A percentile compares a stretch with the other conserved stretches of the same genome.
Evolutionary conservation across 2,888 invertebrate species (phyloP).

Genomic region (Cheilosia impressa): DNA sequence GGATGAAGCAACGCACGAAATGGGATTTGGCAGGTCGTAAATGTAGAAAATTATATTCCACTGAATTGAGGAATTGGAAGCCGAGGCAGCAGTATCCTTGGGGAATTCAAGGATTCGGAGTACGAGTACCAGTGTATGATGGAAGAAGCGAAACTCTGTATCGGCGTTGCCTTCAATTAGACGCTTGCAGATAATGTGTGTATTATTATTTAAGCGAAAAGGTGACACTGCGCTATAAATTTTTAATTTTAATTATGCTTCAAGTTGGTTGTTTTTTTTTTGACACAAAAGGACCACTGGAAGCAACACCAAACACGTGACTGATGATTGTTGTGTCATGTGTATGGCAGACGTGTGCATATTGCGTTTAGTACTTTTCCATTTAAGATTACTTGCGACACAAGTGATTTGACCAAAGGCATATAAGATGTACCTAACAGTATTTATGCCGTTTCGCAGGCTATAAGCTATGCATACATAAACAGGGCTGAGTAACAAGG

Average conservation of each 20-base stretch:
- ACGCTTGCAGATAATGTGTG: conserved; percentile 44
- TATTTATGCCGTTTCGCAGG: too few species aligned
- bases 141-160: conserved; percentile 9
- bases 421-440: too few species aligned
- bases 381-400: too few species aligned
- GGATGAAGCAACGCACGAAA: conserved; percentile 18
- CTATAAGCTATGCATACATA: too few species aligned
- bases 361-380: too few species aligned
- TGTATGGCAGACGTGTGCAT: neutral
- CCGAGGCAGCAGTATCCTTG: conserved; percentile 4
- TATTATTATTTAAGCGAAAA: neutral
- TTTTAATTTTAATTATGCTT: conserved; percentile 65
- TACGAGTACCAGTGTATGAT: neutral
- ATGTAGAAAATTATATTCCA: conserved; percentile 51
- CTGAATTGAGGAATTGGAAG: conserved; percentile 51
- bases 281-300: conserved; percentile 1
- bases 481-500: too few species aligned
- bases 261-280: conserved; percentile 24
- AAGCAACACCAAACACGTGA: conserved; percentile 23
- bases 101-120: conserved; percentile 16
- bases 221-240: conserved; percentile 52
- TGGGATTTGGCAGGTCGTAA: conserved; percentile 62
- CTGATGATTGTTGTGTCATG: conserved; percentile 21
- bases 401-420: too few species aligned
- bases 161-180: conserved; percentile 56